Base-by-base conservation (phyloP, 2,797 vertebrate species). In the Anguilla megastoma region DNA sequence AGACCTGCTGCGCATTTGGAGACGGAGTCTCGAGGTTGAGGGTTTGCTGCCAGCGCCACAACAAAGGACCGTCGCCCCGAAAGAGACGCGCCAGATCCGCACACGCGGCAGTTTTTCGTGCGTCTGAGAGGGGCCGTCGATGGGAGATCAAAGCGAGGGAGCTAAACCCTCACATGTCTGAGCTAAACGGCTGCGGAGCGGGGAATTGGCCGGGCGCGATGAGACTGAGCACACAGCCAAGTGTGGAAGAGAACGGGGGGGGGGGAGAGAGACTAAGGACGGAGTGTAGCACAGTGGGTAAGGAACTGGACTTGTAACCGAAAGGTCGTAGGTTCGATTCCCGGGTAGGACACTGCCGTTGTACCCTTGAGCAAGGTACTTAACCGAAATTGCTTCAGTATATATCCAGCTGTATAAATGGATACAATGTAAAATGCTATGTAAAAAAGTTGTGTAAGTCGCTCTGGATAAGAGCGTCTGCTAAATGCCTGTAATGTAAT, bases 61-160 rank as follows among this genome's bases (percentile, higher is more conserved):
- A 91, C 90, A 94, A 91, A 94, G 89, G 91, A 91, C 89, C 52
- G 88, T 90, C 91, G 66, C 85, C 58, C 85, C 85, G 89, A 91
- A 91, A 92, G 56, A 88, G 91, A 91, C 14, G 58, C 16, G 85
- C 88, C 90, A 94, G 89, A 91, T 92, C 90, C 94, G 94, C 94
- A 90, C 90, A 94, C 92, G 16, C 90, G 91, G 94, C 94, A 94
- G 91, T 89, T 95, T 92, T 52, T 88, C 88, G 79, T 90, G 93
- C 92, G 86, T 85, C 86, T 84, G 92, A 92, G 89, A 91, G 92
- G 91, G 91, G 66, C 89, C 91, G 90, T 92, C 94, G 94, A 93
- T 95, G 94, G 41, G 27, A 95, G 90, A 95, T 93, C 90, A 93
- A 91, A 93, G 90, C 90, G 36, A 50, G 12, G 79, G 45, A 27